Percentiles rank a stretch among this genome's conserved stretches.
phyloP scores from a whole-genome alignment of 2,888 invertebrate species.

The Sinopyrophorus schimmeli region DNA sequence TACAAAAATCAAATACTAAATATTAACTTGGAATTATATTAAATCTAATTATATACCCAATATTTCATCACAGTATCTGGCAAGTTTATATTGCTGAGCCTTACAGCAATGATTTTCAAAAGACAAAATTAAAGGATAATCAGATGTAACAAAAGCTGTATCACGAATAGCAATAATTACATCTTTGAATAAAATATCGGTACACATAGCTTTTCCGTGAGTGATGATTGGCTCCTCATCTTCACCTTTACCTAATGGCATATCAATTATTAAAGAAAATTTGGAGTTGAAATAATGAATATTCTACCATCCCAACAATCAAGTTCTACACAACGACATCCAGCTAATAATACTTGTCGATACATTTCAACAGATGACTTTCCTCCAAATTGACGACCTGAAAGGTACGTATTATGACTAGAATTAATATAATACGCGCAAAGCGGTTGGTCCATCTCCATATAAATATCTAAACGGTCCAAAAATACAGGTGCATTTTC shows the following conservation, averaged over 20 bases:
- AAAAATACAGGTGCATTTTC: conserved; percentile 99
- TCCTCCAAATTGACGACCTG: conserved; percentile 96
- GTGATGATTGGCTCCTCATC: conserved; percentile 99
- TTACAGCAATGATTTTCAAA: conserved; percentile 99
- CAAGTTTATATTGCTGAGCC: conserved; percentile 96
- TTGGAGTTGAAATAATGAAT: neutral
- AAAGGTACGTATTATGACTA: conserved; percentile 93
- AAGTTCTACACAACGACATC: conserved; percentile 96
- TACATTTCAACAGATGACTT: conserved; percentile 99
- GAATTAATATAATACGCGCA: conserved; percentile 99
- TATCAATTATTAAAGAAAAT: neutral
- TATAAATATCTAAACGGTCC: conserved; percentile 94
- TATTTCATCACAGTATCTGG: conserved; percentile 99
- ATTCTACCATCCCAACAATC: conserved; percentile 92
- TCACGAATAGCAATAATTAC: conserved; percentile 97
- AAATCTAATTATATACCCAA: conserved; percentile 62
- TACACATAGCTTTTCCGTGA: conserved; percentile 99
- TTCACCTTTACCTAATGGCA: conserved; percentile 82
- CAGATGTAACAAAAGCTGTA: conserved; percentile 97
- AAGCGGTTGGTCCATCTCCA: conserved; percentile 99
- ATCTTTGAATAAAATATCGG: conserved; percentile 97
- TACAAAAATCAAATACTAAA: conserved; percentile 24
- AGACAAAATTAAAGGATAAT: conserved; percentile 95
- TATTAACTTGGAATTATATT: neutral
- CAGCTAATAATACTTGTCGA: conserved; percentile 92